Base-by-base conservation (phyloP, 2,888 invertebrate genomes). In the Herminia tarsipennalis region DNA sequence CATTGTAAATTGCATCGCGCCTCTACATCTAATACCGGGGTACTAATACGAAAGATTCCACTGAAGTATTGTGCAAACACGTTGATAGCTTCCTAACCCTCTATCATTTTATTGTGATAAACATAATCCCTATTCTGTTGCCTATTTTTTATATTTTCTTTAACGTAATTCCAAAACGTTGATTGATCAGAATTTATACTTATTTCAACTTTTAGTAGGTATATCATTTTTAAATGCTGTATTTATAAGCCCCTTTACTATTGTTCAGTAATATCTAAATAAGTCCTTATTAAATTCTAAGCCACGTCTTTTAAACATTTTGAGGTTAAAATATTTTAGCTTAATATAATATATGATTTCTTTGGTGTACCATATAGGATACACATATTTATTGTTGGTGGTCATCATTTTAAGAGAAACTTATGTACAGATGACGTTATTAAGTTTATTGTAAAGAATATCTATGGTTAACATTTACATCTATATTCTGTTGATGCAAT, bases 241-340 rank as follows among this genome's bases (percentile, higher is more conserved):
- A 17, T 35, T n/a, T 14, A 29, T 42, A 6, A 42, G 41, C 6
- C 16, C 13, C 4, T 41, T 41, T 0, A 34, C 28, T 9, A 34
- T 43, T 2, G 36, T 30, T 21, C 38, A 34, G 2, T 34, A 29
- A 18, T 24, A 28, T 34, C n/a, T 43, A 32, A 25, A 36, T 20
- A 36, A n/a, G n/a, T 46, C 38, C 38, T 14, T 28, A 12, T 27
- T 43, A 25, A 30, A 22, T 4, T 37, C 14, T 17, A 37, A 10
- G 0, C 44, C 12, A 17, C 17, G 2, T 9, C 8, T 8, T 36
- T 37, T 36, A 32, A 25, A 37, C 6, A 14, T 43, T 36, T 25
- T 18, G 6, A 38, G 22, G 17, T 38, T 22, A 14, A 22, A 35
- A 17, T 30, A 34, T 12, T 42, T 35, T 5, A 35, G 13, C 12